phyloP scores from a whole-genome alignment of 92 coral and sea anemone genomes.

The Paragorgia papillata region DNA sequence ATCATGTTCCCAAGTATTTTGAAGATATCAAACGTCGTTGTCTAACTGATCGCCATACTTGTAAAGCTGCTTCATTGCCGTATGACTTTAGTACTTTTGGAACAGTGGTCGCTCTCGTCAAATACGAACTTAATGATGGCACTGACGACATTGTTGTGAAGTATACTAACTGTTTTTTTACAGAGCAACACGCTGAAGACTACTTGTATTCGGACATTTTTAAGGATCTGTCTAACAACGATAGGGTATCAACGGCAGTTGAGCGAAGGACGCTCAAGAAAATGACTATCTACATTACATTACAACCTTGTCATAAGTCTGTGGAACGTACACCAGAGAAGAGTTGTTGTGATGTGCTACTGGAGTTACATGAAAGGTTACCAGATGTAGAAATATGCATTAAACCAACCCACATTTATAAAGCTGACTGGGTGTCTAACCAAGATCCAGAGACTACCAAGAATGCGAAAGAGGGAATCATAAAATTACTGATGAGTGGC shows the following conservation, averaged over 20 bases:
- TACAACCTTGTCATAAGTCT: constrained; percentile 19
- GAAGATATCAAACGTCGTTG: no score
- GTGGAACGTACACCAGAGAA: not conserved
- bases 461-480: not conserved
- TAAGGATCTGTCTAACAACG: not conserved
- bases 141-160: no score
- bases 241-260: no score
- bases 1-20: not conserved
- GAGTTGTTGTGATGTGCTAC: not conserved
- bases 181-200: constrained; percentile 7
- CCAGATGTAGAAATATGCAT: not conserved
- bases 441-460: no score
- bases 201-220: not conserved
- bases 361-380: not conserved
- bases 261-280: no score
- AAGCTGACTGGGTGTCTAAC: no score
- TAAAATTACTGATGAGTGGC: no score
- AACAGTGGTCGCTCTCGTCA: constrained; percentile 11
- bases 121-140: not conserved
- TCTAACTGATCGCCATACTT: no score
- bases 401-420: constrained; percentile 2
- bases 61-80: no score
- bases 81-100: no score
- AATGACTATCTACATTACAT: constrained; percentile 9
- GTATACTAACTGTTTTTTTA: constrained; percentile 10